Evolutionary conservation across 2,113 vertebrate species (phyloP), one percentile per base, ranked within the genome.

Genomic region (Progne subis): DNA sequence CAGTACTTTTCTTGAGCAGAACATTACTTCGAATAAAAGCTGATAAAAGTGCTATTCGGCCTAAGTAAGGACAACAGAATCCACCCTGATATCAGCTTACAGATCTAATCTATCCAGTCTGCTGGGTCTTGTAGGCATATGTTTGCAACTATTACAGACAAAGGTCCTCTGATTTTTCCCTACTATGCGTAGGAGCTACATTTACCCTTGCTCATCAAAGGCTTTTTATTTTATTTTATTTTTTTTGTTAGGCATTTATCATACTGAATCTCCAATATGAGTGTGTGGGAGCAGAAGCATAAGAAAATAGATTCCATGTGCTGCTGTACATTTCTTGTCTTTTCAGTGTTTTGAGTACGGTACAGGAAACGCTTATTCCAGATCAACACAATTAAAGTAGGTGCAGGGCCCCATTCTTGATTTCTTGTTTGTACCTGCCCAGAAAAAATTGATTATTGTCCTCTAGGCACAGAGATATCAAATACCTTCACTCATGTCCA

Each of bases 161-260:
- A 60, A 24, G 2, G 6, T 65, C 15, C 19, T 78, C 39, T 92
- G 63, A 52, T 74, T 72, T 76, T 85, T 90, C 43, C 32, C 9
- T 56, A 0, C 18, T 32, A 0, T 37, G 19, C 2, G 13, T 75
- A 79, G 57, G 37, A 84, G 41, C 82, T 0, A 0, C 28, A 25
- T 89, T 75, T 82, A 64, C 53, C 61, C 25, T 60, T 49, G 14
- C 29, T 69, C 49, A 49, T 25, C 37, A 57, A 65, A 50, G 60
- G 7, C 4, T 53, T 90, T 75, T 75, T 25, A 9, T 37, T 37
- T 9, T 39, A 23, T 37, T 37, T 37, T 9, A 2, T 9, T 39
- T 23, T 61, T 85, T 85, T 67, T 74, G 19, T 61, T 59, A 71
- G 52, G 5, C 43, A 61, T 74, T 88, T 88, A 39, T 70, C 23